Evolutionary conservation across 2,113 vertebrate genomes (phyloP).

Genomic region (Sander vitreus): DNA sequence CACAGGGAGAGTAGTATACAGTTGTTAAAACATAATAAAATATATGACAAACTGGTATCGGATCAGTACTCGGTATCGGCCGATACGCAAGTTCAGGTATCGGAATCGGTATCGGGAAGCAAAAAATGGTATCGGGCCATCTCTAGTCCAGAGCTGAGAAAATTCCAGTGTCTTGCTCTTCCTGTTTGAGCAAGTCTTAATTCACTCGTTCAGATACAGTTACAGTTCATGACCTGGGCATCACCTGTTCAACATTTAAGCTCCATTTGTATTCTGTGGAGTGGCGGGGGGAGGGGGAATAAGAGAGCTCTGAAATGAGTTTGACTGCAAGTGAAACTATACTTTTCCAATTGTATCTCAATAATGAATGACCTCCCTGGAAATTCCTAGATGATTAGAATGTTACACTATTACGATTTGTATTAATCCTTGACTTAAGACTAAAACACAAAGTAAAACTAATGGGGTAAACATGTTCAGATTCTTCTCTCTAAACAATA

Average conservation of each 20-base stretch:
- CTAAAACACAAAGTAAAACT: neutral
- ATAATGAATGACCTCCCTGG: neutral
- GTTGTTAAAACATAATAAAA: too few relatives aligned
- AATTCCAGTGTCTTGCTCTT: constrained; percentile 24
- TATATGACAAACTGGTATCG: too few relatives aligned
- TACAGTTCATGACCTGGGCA: constrained; percentile 43
- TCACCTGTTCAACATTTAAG: constrained; percentile 33
- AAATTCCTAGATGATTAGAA: neutral
- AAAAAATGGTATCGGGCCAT: too few relatives aligned
- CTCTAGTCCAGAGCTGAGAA: constrained; percentile 19
- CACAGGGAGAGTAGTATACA: too few relatives aligned
- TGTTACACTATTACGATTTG: neutral
- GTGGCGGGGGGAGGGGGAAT: neutral
- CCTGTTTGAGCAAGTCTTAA: constrained; percentile 15
- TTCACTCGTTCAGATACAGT: constrained; percentile 19
- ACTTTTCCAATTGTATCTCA: constrained; percentile 16
- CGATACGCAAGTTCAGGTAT: too few relatives aligned
- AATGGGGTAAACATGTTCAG: neutral
- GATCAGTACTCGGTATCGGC: too few relatives aligned
- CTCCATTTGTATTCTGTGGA: constrained; percentile 33
- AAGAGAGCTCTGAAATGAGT: neutral
- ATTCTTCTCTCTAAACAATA: constrained; percentile 1
- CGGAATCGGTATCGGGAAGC: too few relatives aligned
- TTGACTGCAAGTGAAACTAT: constrained; percentile 23
- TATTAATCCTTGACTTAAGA: constrained; percentile 1